Percentiles rank a stretch among this genome's conserved stretches.
Conservation (phyloP, 64 coral and sea anemone species). For the Cladopsammia gracilis region DNA sequence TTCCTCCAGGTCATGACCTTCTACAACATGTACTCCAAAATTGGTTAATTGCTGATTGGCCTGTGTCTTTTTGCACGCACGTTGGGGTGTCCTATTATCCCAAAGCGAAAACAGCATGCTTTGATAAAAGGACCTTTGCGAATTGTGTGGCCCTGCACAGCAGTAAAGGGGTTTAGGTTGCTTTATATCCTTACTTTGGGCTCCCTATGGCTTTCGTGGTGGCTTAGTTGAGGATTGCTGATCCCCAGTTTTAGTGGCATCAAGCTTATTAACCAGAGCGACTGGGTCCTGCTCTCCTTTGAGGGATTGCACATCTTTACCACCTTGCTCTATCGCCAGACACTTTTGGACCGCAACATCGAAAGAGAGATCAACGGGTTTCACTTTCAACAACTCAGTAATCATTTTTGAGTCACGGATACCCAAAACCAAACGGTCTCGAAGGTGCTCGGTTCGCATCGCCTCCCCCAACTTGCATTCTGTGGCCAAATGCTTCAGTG, state of each 20-base stretch:
- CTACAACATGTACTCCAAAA: neutral
- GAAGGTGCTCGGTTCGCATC: conserved; percentile 30
- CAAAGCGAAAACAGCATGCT: conserved; percentile 9
- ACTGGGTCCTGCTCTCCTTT: conserved; percentile 1
- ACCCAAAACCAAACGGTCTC: conserved; percentile 1
- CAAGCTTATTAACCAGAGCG: neutral
- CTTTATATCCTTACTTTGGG: neutral
- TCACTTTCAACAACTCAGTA: conserved; percentile 25
- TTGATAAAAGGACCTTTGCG: conserved; percentile 14
- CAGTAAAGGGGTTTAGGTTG: neutral
- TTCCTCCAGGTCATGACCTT: neutral
- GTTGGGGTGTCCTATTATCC: conserved; percentile 18
- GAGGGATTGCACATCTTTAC: conserved; percentile 43
- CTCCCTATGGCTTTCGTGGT: neutral
- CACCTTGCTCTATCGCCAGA: conserved; percentile 12
- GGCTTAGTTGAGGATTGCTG: neutral
- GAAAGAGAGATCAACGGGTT: conserved; percentile 12
- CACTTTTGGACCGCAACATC: conserved; percentile 37
- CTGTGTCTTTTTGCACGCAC: conserved; percentile 5
- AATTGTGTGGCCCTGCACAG: conserved; percentile 31
- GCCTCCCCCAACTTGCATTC: conserved; percentile 72
- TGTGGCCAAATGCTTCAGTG: conserved; percentile 66
- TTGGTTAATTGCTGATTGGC: conserved; percentile 15
- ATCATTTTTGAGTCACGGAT: conserved; percentile 36
- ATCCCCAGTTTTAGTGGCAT: no score